Conservation (phyloP, 2,113 vertebrate species). For the Nerophis ophidion region DNA sequence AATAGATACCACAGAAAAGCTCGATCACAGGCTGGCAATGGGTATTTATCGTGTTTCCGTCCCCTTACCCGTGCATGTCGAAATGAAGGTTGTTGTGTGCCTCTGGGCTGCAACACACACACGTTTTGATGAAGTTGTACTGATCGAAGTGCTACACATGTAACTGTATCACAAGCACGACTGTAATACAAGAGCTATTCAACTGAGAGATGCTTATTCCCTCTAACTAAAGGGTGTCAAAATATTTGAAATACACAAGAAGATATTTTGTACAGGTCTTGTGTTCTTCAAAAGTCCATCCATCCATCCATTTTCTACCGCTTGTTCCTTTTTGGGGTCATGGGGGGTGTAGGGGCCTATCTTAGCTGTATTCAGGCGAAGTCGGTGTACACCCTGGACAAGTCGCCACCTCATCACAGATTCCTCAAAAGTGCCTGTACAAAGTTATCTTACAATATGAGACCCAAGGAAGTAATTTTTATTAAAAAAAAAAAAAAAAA, state of each 20-base stretch:
- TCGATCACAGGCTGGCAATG: slow-evolving; percentile 33
- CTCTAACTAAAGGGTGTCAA: slow-evolving; percentile 14
- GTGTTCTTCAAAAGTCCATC: too few relatives aligned
- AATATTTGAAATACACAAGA: slow-evolving; percentile 8
- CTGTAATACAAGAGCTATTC: neutral
- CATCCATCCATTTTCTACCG: too few relatives aligned
- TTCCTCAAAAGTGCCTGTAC: too few relatives aligned
- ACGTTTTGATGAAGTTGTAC: slow-evolving; percentile 15
- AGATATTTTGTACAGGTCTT: neutral
- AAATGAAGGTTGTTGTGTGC: slow-evolving; percentile 20
- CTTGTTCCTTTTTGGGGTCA: too few relatives aligned
- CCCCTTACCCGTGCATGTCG: slow-evolving; percentile 5
- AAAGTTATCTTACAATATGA: too few relatives aligned
- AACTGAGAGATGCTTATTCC: neutral
- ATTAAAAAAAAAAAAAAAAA: too few relatives aligned
- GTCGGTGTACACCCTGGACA: too few relatives aligned
- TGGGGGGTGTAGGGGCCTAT: too few relatives aligned
- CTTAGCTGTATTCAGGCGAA: too few relatives aligned
- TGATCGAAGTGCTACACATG: slow-evolving; percentile 20
- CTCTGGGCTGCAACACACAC: slow-evolving; percentile 7
- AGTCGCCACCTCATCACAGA: too few relatives aligned
- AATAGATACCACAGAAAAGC: slow-evolving; percentile 33
- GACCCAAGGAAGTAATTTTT: too few relatives aligned
- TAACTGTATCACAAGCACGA: slow-evolving; percentile 1
- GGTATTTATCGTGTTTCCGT: slow-evolving; percentile 23